A percentile compares a stretch with the other conserved stretches of the same genome.
Evolutionary conservation across 1,140 invertebrate genomes (phyloP).

Genomic region (Bombus impatiens): DNA sequence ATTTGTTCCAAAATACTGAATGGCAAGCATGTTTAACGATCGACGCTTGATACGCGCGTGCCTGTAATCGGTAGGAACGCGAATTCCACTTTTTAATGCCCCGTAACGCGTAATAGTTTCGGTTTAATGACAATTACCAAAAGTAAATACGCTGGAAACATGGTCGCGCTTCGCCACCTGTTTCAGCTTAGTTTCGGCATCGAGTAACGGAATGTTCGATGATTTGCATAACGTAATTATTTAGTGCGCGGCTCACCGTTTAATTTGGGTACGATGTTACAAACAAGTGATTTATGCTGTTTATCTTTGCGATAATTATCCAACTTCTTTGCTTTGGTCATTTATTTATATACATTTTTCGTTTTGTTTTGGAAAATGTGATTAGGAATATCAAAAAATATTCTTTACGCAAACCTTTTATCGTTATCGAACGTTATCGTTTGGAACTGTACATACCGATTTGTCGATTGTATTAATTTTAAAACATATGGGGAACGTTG

Average conservation of each 20-base stretch:
- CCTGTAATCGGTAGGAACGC: neutral
- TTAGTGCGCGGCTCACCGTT: neutral
- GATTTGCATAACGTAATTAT: neutral
- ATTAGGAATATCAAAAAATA: no score
- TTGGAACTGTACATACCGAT: neutral
- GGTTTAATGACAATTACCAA: neutral
- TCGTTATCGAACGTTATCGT: no score
- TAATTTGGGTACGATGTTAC: neutral
- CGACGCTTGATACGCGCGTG: neutral
- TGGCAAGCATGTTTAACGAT: neutral
- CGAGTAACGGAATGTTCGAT: constrained; percentile 6
- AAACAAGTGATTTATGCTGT: neutral
- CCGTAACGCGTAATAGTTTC: neutral
- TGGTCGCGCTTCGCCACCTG: neutral
- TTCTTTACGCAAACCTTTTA: no score
- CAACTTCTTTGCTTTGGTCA: no score
- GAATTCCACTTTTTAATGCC: neutral
- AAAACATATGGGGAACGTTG: neutral
- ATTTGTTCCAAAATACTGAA: neutral
- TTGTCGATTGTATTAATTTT: neutral
- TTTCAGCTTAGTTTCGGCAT: neutral
- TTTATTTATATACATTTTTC: no score
- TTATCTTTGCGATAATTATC: neutral
- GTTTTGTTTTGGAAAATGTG: no score
- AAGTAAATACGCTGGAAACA: constrained; percentile 4